These are phyloP conservation scores for Athetis lepigone DNA, from an alignment of 2,888 invertebrate genomes.

Conservation along the genomic window DNA sequence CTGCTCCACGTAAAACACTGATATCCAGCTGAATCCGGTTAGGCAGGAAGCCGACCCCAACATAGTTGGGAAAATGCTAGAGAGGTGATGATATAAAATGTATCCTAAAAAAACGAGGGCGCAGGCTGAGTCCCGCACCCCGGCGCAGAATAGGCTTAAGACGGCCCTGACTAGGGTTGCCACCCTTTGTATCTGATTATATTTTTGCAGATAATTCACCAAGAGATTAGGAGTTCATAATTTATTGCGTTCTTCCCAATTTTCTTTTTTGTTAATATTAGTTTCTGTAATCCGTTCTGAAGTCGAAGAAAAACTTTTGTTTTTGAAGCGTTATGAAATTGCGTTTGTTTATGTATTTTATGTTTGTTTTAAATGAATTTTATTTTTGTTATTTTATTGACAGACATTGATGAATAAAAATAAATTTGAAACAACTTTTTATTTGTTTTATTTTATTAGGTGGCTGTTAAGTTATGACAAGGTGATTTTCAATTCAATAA, in stretches of 20 bases:
- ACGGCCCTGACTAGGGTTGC: too few species aligned
- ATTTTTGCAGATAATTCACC: constrained; percentile 59
- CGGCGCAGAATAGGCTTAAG: too few species aligned
- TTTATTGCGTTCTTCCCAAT: constrained; percentile 51
- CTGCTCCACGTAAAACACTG: too few species aligned
- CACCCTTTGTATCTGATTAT: constrained; percentile 61
- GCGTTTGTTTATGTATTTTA: constrained; percentile 32
- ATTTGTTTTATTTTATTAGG: too few species aligned
- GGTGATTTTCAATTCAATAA: too few species aligned
- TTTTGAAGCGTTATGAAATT: constrained; percentile 30
- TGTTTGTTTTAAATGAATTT: constrained; percentile 11
- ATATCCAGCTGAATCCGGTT: too few species aligned
- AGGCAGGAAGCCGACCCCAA: too few species aligned
- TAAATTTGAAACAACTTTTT: background rate
- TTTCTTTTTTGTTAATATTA: constrained; percentile 44
- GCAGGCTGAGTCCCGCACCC: too few species aligned
- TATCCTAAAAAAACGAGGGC: too few species aligned
- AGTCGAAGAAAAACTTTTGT: constrained; percentile 28
- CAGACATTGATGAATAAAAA: constrained; percentile 1
- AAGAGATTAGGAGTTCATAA: constrained; percentile 53
- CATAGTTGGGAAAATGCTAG: too few species aligned
- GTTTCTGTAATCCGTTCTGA: constrained; percentile 29
- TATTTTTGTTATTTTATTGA: constrained; percentile 18
- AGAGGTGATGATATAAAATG: too few species aligned
- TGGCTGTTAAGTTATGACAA: too few species aligned